These are phyloP conservation scores for Hypsibius dujardini DNA, from an alignment of 1,140 invertebrate genomes.

Conservation along the genomic window DNA sequence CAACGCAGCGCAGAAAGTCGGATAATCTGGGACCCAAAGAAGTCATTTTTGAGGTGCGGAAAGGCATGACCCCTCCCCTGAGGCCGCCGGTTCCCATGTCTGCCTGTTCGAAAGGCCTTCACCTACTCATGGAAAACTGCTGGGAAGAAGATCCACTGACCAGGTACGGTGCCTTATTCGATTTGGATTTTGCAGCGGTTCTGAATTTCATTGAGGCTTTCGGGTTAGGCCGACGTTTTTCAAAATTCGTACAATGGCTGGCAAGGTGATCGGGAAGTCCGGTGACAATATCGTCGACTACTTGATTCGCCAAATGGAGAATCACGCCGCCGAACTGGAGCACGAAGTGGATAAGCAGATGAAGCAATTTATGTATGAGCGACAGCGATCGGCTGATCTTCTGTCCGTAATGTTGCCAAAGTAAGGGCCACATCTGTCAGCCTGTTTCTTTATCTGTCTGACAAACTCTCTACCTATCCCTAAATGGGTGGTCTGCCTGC, in stretches of 20 bases:
- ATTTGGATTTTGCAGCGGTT: too few relatives aligned
- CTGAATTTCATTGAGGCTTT: background rate
- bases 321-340: background rate
- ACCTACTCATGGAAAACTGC: background rate
- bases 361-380: background rate
- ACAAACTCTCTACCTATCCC: too few relatives aligned
- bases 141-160: background rate
- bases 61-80: background rate
- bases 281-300: conserved; percentile 9
- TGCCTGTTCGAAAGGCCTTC: conserved; percentile 3
- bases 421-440: background rate
- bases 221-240: background rate
- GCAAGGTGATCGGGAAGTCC: background rate
- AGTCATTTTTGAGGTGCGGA: background rate
- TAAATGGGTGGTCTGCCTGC: too few relatives aligned
- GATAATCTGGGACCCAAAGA: background rate
- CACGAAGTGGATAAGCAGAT: background rate
- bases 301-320: conserved; percentile 9
- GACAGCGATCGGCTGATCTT: background rate
- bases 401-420: background rate
- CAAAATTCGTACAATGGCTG: background rate
- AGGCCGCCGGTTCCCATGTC: background rate
- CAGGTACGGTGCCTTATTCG: too few relatives aligned
- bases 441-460: too few relatives aligned
- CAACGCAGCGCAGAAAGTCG: background rate